phyloP scores from a whole-genome alignment of 2,797 vertebrate genomes.

The Danio aesculapii region DNA sequence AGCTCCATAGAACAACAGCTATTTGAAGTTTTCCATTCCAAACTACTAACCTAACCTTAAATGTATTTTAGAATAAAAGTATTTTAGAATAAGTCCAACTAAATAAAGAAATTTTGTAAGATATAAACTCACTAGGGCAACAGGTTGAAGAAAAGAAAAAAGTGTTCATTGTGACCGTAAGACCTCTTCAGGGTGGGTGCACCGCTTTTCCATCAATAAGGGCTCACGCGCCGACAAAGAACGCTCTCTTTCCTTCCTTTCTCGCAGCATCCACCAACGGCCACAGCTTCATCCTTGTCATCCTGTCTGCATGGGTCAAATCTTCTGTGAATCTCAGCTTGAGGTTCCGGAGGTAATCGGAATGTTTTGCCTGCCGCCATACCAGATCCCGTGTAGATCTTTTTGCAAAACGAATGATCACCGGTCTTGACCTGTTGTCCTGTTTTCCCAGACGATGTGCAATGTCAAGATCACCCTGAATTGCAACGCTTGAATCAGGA shows the following conservation, averaged over 20 bases:
- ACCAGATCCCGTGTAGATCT: neutral
- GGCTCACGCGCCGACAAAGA: neutral
- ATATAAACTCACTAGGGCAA: neutral
- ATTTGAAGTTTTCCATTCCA: neutral
- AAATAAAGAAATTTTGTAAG: too few species aligned
- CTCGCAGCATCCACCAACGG: neutral
- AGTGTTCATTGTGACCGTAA: neutral
- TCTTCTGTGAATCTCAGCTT: neutral
- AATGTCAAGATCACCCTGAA: neutral
- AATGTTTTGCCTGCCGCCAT: neutral
- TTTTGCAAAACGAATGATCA: neutral
- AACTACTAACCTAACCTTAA: neutral
- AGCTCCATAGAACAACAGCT: neutral
- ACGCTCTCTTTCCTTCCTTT: neutral
- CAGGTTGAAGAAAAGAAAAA: neutral
- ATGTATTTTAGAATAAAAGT: too few species aligned
- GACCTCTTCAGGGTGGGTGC: too few species aligned
- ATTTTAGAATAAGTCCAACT: too few species aligned
- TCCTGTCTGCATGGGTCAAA: neutral
- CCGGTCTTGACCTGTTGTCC: neutral
- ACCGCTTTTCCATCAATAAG: neutral
- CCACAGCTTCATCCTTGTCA: neutral
- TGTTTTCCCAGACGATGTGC: neutral
- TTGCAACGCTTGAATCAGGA: neutral
- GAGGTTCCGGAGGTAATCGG: neutral